Percentiles rank a stretch among this genome's conserved stretches.
Evolutionary conservation across 1,140 invertebrate species (phyloP).

Genomic region (Penaeus chinensis): DNA sequence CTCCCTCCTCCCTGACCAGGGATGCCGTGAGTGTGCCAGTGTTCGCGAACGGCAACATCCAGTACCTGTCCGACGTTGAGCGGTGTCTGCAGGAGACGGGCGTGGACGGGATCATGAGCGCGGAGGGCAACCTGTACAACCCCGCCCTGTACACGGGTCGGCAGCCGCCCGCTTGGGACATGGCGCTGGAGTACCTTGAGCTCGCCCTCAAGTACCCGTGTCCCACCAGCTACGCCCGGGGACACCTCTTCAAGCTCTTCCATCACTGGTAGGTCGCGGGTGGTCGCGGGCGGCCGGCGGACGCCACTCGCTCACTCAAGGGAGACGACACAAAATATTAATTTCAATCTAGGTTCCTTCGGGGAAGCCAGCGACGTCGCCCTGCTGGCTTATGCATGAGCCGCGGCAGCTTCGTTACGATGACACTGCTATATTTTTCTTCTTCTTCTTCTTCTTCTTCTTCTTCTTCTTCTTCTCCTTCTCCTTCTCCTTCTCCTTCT

Average conservation of each 20-base stretch:
- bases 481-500: no score
- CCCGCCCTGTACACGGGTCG: constrained; percentile 86
- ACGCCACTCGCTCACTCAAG: no score
- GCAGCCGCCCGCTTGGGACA: constrained; percentile 84
- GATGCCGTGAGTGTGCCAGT: constrained; percentile 90
- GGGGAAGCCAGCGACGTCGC: background rate
- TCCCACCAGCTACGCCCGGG: constrained; percentile 88
- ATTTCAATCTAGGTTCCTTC: background rate
- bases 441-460: no score
- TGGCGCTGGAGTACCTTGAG: constrained; percentile 90
- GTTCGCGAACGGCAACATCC: constrained; percentile 98
- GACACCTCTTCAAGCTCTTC: constrained; percentile 97
- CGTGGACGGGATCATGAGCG: constrained; percentile 84
- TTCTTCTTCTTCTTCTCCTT: no score
- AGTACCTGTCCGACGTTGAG: constrained; percentile 88
- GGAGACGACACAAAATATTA: background rate
- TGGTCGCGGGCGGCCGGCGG: background rate
- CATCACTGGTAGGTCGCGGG: constrained; percentile 86
- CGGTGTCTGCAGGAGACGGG: constrained; percentile 87
- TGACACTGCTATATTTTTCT: no score
- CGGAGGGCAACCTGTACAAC: constrained; percentile 96
- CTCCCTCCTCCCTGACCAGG: constrained; percentile 69
- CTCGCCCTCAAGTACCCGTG: constrained; percentile 87
- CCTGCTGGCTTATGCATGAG: no score
- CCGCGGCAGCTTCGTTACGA: no score